Conservation (phyloP, 1,140 invertebrate species). For the Drosophila lacertosa region DNA sequence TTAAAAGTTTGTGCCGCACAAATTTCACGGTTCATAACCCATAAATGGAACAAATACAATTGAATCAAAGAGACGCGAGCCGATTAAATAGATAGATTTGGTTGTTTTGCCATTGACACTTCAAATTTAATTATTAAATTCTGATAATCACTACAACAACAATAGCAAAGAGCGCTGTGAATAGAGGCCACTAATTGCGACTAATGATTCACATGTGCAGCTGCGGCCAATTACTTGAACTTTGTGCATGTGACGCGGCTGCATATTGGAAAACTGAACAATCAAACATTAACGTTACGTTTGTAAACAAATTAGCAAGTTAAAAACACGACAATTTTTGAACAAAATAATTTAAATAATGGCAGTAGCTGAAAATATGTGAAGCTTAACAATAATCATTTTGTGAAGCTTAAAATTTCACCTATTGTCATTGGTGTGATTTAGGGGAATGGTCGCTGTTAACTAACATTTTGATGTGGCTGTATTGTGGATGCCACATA, state of each 20-base stretch:
- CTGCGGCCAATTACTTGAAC: slow-evolving; percentile 29
- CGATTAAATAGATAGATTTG: slow-evolving; percentile 3
- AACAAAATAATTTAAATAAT: background rate
- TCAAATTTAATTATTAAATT: slow-evolving; percentile 11
- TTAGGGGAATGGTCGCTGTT: slow-evolving; percentile 8
- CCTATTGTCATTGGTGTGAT: slow-evolving; percentile 7
- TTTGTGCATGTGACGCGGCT: slow-evolving; percentile 28
- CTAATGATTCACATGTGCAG: slow-evolving; percentile 56
- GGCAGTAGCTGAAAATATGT: background rate
- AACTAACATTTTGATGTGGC: slow-evolving; percentile 56
- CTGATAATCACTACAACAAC: slow-evolving; percentile 16
- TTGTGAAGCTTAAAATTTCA: slow-evolving; percentile 27
- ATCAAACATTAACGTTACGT: background rate
- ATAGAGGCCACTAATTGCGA: slow-evolving; percentile 34
- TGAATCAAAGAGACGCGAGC: slow-evolving; percentile 3
- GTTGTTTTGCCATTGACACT: slow-evolving; percentile 20
- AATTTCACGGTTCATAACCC: background rate
- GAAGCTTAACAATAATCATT: no score
- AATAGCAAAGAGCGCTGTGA: slow-evolving; percentile 4
- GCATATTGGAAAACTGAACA: no score
- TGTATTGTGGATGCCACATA: slow-evolving; percentile 42
- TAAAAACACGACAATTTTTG: background rate
- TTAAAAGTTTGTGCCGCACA: slow-evolving; percentile 14
- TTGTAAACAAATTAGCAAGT: slow-evolving; percentile 1
- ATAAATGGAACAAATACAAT: slow-evolving; percentile 1